These are phyloP conservation scores for Eubasilissa regina DNA, from an alignment of 1,140 invertebrate species.

Conservation along the genomic window DNA sequence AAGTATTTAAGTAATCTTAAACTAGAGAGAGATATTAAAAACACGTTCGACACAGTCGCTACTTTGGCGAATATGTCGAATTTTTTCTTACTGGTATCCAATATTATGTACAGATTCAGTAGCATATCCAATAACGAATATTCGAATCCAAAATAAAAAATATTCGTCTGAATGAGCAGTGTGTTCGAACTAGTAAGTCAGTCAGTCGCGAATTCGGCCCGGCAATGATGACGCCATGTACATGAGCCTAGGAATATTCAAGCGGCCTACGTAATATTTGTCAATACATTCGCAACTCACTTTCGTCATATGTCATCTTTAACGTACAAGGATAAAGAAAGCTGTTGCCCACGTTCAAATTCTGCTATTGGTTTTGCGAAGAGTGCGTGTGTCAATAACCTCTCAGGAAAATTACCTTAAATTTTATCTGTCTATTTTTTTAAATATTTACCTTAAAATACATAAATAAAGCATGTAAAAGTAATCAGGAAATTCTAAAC, in stretches of 20 bases:
- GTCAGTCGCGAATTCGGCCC: background rate
- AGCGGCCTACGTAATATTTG: slow-evolving; percentile 42
- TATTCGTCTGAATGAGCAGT: background rate
- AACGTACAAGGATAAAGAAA: slow-evolving; percentile 43
- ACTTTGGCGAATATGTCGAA: too few species aligned
- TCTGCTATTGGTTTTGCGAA: background rate
- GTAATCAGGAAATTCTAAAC: too few species aligned
- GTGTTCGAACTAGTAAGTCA: background rate
- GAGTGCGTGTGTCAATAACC: slow-evolving; percentile 17
- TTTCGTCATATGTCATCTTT: slow-evolving; percentile 46
- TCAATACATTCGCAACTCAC: slow-evolving; percentile 30
- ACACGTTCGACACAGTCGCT: too few species aligned
- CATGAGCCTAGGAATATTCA: slow-evolving; percentile 24
- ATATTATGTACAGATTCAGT: too few species aligned
- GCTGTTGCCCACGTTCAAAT: slow-evolving; percentile 4
- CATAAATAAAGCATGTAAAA: too few species aligned
- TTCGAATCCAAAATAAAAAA: too few species aligned
- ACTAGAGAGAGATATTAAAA: too few species aligned
- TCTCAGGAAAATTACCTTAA: background rate
- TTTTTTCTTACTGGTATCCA: too few species aligned
- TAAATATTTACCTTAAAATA: too few species aligned
- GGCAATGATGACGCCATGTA: slow-evolving; percentile 23
- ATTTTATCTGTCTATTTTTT: too few species aligned
- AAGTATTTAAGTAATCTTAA: too few species aligned
- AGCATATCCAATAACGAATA: too few species aligned